A percentile compares a stretch with the other conserved stretches of the same genome.
Conservation (phyloP, 1,140 invertebrate genomes). For the Drosophila biarmipes region DNA sequence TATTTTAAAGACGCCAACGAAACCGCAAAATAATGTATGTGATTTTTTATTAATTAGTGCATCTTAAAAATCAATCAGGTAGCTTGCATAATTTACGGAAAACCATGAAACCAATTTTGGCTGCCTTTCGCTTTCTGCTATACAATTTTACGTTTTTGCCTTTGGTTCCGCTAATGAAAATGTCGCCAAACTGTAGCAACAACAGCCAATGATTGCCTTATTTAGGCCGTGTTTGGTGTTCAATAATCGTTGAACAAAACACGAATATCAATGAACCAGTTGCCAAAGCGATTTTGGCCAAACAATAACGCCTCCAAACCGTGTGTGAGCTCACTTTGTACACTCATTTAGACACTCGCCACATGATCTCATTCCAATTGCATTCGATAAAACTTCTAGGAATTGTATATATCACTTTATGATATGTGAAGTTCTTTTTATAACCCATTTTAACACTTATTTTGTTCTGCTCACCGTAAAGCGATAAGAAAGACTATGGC, state of each 20-base stretch:
- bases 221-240: slow-evolving; percentile 59
- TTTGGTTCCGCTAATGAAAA: slow-evolving; percentile 68
- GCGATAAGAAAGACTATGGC: slow-evolving; percentile 17
- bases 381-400: slow-evolving; percentile 18
- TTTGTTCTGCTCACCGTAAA: slow-evolving; percentile 31
- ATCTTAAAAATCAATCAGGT: slow-evolving; percentile 71
- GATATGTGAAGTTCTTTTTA: slow-evolving; percentile 15
- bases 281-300: slow-evolving; percentile 33
- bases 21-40: slow-evolving; percentile 24
- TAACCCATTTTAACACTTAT: slow-evolving; percentile 27
- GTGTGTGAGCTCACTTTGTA: slow-evolving; percentile 29
- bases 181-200: slow-evolving; percentile 67
- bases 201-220: slow-evolving; percentile 53
- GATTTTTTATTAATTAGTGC: slow-evolving; percentile 70
- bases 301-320: slow-evolving; percentile 36
- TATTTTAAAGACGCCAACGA: slow-evolving; percentile 25
- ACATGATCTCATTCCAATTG: slow-evolving; percentile 49
- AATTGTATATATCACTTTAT: slow-evolving; percentile 31
- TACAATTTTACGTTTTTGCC: slow-evolving; percentile 27
- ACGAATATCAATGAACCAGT: slow-evolving; percentile 54
- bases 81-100: slow-evolving; percentile 65
- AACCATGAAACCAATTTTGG: slow-evolving; percentile 29
- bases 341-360: slow-evolving; percentile 9
- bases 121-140: slow-evolving; percentile 66
- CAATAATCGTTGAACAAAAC: slow-evolving; percentile 45